Base-by-base conservation (phyloP, 2,797 vertebrate genomes). In the Hemibagrus guttatus region DNA sequence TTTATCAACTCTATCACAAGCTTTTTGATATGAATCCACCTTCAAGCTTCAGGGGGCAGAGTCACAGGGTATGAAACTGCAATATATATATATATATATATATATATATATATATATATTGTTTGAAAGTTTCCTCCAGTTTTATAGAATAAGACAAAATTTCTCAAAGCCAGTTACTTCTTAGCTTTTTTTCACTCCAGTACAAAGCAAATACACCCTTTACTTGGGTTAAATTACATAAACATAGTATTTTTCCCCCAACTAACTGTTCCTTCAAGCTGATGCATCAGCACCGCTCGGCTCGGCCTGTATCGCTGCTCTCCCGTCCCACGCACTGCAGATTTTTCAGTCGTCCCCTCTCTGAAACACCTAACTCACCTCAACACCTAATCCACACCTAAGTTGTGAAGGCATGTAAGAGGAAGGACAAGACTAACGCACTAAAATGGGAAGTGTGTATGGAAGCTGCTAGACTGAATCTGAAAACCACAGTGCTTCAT, bases 321-420 rank as follows among this genome's bases (percentile, higher is more conserved):
- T 52, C 6, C 61, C 61, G 19, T 76, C 72, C 58, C 56, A 64
- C 72, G 74, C 84, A 85, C 61, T 84, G 83, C 83, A 84, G 83
- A 21, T 42, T 63, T 85, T 66, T 64, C 58, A 35, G 16, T 66
- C 26, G 46, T 31, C 39, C 31, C 71, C 16, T 6, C 84, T 56
- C 42, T 54, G 8, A 23, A 64, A 79, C 46, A 58, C 84, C 72
- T 39, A 12, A 52, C 12, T 78, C 59, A 26, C 26, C 52, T 56
- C 56, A 12, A 26, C 52, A 39, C 59, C n/a, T 84, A 8, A 84
- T 46, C 42, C 66, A 13, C 81, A 46, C 46, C 46, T 9, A 52
- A 39, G 11, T 69, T 31, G 13, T 68, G 21, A 39, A 39, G 64
- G 64, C 6, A 69, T 26, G 64, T 42, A 28, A 58, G 52, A 84